Evolutionary conservation across 2,888 invertebrate species (phyloP).

Genomic region (Himalopsyche kuldschensis): DNA sequence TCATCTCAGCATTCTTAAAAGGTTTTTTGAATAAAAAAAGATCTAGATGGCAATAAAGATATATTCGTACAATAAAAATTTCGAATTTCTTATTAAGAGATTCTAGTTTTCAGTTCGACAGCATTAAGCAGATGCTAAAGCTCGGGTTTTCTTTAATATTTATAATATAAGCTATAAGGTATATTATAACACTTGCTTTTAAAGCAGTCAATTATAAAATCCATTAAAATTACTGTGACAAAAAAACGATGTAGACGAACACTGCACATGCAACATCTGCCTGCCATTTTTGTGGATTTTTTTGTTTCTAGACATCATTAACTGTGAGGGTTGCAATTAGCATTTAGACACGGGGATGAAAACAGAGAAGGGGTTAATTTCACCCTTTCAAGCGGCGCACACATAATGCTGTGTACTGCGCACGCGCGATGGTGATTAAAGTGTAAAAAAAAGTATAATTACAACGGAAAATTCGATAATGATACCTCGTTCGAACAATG

Average conservation of each 20-base stretch:
- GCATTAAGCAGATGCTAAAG: too few species aligned
- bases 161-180: too few species aligned
- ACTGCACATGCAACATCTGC: constrained; percentile 2
- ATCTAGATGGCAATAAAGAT: too few species aligned
- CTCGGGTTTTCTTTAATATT: too few species aligned
- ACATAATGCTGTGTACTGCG: background rate
- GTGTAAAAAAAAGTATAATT: constrained; percentile 27
- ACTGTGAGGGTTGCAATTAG: constrained; percentile 28
- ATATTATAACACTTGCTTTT: too few species aligned
- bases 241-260: background rate
- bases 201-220: too few species aligned
- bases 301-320: constrained; percentile 37
- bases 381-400: background rate
- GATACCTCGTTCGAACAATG: constrained; percentile 9
- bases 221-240: background rate
- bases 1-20: too few species aligned
- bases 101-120: too few species aligned
- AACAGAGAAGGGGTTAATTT: constrained; percentile 1
- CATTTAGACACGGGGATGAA: constrained; percentile 28
- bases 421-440: constrained; percentile 16
- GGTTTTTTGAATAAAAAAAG: too few species aligned
- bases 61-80: too few species aligned
- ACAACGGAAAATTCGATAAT: constrained; percentile 33
- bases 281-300: constrained; percentile 4
- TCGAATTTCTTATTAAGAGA: too few species aligned